phyloP scores from a whole-genome alignment of 1,140 invertebrate genomes.

The Dendroctonus valens region DNA sequence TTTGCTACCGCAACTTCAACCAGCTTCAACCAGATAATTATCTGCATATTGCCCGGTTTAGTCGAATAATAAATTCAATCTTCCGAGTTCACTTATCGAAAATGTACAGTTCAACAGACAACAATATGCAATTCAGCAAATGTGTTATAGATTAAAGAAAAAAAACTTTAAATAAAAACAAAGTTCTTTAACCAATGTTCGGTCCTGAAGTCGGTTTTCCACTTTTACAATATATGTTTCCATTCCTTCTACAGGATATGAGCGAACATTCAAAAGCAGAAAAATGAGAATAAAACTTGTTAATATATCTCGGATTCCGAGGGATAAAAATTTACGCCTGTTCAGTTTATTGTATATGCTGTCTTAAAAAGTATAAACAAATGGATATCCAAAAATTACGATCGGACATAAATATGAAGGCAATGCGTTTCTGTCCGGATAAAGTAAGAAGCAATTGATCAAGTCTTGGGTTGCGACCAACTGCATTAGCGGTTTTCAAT shows the following conservation, averaged over 20 bases:
- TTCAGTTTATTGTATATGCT: constrained; percentile 19
- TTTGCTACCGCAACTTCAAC: too few relatives aligned
- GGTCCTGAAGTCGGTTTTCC: too few relatives aligned
- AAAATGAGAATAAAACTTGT: background rate
- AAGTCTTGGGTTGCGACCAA: constrained; percentile 1
- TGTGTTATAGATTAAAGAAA: too few relatives aligned
- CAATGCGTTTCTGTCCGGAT: constrained; percentile 22
- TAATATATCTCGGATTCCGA: constrained; percentile 6
- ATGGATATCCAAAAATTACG: constrained; percentile 29
- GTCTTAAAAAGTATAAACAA: constrained; percentile 27
- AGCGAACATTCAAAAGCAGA: background rate
- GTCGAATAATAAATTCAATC: too few relatives aligned
- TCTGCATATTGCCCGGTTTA: too few relatives aligned
- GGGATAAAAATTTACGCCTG: constrained; percentile 20
- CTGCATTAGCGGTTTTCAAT: background rate
- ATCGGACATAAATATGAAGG: constrained; percentile 24
- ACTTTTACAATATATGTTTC: too few relatives aligned
- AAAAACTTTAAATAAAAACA: too few relatives aligned
- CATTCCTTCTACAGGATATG: background rate
- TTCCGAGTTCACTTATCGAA: too few relatives aligned
- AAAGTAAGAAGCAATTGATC: constrained; percentile 27
- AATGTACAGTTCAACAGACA: too few relatives aligned
- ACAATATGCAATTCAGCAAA: too few relatives aligned
- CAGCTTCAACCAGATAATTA: too few relatives aligned
- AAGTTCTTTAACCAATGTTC: too few relatives aligned